Conservation (phyloP, 2,113 vertebrate genomes). For the Microtus pennsylvanicus region DNA sequence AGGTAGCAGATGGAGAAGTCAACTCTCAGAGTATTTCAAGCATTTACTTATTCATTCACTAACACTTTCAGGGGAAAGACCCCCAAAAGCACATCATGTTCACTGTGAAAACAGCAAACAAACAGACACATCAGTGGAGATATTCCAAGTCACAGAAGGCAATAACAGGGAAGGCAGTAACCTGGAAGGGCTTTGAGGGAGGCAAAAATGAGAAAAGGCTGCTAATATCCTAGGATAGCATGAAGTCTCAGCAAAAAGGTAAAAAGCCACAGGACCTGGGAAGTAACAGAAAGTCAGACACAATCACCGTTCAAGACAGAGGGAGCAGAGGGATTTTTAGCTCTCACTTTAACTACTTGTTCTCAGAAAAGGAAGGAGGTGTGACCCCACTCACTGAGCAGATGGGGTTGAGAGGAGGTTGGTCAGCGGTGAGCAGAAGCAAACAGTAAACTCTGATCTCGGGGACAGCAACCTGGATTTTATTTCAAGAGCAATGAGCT, state of each 20-base stretch:
- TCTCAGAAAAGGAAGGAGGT: neutral
- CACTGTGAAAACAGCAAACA: neutral
- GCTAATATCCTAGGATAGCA: neutral
- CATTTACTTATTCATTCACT: neutral
- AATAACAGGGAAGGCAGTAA: neutral
- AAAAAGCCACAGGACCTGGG: neutral
- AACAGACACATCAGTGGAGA: neutral
- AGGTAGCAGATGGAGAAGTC: neutral
- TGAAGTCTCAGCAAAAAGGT: neutral
- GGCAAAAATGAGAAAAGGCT: neutral
- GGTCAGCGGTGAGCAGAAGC: neutral
- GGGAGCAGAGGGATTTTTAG: rapidly evolving
- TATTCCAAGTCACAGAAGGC: neutral
- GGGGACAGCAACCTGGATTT: neutral
- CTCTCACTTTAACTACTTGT: neutral
- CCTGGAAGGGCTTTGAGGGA: neutral
- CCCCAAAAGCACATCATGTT: neutral
- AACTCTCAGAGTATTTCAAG: neutral
- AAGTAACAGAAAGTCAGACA: neutral
- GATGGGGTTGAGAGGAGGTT: rapidly evolving
- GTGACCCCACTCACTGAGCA: no score
- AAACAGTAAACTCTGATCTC: neutral
- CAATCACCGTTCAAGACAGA: neutral
- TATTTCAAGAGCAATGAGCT: neutral
- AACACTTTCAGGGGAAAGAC: neutral